A percentile compares a stretch with the other conserved stretches of the same genome.
Conservation (phyloP, 2,113 vertebrate species). For the Antennarius striatus region DNA sequence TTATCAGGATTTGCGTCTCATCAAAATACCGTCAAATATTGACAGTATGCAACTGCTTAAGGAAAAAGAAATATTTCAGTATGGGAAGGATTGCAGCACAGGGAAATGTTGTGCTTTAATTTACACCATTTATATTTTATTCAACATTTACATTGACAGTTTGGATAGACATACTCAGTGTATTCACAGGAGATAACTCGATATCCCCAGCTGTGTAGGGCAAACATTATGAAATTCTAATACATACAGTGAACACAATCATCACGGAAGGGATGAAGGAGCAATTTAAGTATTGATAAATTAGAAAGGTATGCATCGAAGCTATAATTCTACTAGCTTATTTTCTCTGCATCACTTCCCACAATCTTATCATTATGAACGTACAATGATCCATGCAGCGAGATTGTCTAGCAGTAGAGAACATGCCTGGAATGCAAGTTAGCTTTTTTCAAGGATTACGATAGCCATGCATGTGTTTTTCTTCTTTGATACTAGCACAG, state of each 20-base stretch:
- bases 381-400: constrained; percentile 16
- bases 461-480: constrained; percentile 48
- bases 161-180: constrained; percentile 9
- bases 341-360: background rate
- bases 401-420: constrained; percentile 12
- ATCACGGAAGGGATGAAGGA: too few species aligned
- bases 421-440: constrained; percentile 36
- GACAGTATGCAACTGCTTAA: background rate
- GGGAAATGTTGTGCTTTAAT: constrained; percentile 7
- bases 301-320: background rate
- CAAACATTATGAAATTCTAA: constrained; percentile 1
- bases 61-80: background rate
- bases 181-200: constrained; percentile 27
- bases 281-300: constrained; percentile 5
- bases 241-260: background rate
- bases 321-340: constrained; percentile 9
- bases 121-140: constrained; percentile 10
- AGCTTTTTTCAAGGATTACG: constrained; percentile 26
- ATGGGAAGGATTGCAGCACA: background rate
- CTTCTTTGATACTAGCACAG: constrained; percentile 28
- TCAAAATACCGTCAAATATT: background rate
- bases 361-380: constrained; percentile 35
- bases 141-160: constrained; percentile 18
- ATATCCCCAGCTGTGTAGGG: background rate
- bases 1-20: background rate